Base-by-base conservation (phyloP, 1,140 invertebrate species). In the Drosophila gunungcola region DNA sequence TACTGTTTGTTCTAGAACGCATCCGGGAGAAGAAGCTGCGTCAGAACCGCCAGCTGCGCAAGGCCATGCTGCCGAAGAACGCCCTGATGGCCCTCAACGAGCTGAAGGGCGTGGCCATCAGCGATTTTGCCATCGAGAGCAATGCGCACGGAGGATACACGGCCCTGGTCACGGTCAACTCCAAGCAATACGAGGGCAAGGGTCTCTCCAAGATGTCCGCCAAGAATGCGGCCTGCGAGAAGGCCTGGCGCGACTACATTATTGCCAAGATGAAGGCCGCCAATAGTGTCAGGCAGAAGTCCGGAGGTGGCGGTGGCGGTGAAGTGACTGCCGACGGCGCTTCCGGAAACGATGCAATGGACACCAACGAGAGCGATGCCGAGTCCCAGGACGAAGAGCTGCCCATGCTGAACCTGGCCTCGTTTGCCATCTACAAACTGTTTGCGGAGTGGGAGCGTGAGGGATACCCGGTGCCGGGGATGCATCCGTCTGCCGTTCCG, bases 81-180 rank as follows among this genome's bases (percentile, higher is more conserved):
- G 96, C 97, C 4, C 94, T 97, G 32, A 97, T 97, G 95, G 96
- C 96, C 61, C 93, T 98, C 12, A 97, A 97, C 92, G 97, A 98
- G 93, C 94, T 97, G 76, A 95, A 96, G 69, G 93, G 93, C 16
- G 76, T 91, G 32, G 80, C 64, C 12, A 85, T 92, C 5, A 84
- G 84, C 25, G 91, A 92, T 32, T 92, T 91, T 11, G 76, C 65
- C 11, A 86, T 92, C n/a, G 82, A 78, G n/a, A 86, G 54, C 16
- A 79, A 85, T 64, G 32, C 74, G 5, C 80, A 79, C 54, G 85
- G 89, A 11, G 91, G 91, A 9, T 92, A 92, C 60, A 88, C 78
- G 0, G 92, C 92, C 21, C 63, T 91, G 6, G 90, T 92, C 3
- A 88, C 84, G 1, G 91, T 92, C 0, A 92, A 92, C 48, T 73